phyloP scores from a whole-genome alignment of 2,797 vertebrate species.

The Galagoides demidoff region DNA sequence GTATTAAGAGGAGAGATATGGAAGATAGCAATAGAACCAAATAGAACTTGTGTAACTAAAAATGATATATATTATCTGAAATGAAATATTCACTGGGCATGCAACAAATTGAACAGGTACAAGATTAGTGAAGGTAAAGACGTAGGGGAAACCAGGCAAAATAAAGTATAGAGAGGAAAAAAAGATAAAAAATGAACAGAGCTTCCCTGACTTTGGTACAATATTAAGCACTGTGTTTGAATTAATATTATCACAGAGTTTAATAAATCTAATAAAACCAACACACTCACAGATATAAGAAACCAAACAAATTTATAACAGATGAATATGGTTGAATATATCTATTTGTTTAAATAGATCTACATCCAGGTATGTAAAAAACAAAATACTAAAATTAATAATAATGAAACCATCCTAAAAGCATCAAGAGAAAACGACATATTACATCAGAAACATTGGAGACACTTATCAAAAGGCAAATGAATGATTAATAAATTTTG shows the following conservation, averaged over 20 bases:
- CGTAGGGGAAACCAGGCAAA: background rate
- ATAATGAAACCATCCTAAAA: background rate
- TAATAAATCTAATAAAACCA: conserved; percentile 5
- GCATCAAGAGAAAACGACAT: background rate
- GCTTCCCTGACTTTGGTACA: background rate
- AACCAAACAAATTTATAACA: background rate
- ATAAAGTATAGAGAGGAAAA: background rate
- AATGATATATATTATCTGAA: background rate
- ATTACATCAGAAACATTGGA: background rate
- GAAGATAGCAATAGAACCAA: background rate
- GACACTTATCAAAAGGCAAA: background rate
- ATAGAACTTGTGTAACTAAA: background rate
- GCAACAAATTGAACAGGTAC: background rate
- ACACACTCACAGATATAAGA: background rate
- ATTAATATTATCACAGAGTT: background rate
- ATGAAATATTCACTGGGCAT: background rate
- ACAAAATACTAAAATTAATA: background rate
- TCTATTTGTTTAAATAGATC: background rate
- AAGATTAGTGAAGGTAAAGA: background rate
- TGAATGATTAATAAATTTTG: background rate
- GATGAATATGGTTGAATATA: background rate
- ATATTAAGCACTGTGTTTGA: background rate
- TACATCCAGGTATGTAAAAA: background rate
- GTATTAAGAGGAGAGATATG: background rate
- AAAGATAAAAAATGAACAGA: background rate